Base-by-base conservation (phyloP, 1,140 invertebrate species). In the Cryptotermes secundus region DNA sequence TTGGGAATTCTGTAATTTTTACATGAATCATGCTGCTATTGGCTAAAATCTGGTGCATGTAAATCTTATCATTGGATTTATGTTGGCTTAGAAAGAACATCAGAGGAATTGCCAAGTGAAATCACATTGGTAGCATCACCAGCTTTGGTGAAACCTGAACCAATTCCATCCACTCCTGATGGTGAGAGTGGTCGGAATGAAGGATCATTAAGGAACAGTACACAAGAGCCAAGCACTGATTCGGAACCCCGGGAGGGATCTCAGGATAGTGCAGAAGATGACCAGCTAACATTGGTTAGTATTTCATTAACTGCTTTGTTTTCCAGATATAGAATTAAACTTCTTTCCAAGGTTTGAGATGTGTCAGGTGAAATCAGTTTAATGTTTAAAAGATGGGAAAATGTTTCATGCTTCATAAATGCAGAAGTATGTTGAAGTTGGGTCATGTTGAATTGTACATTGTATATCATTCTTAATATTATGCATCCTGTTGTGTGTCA, bases 81-180 rank as follows among this genome's bases (percentile, higher is more conserved):
- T 72, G n/a, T 72, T 31, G 22, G 22, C 84, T 84, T 45, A 86
- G 86, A 87, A 85, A 83, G 83, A 88, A 90, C 83, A 87, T 87
- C 88, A 10, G 92, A 93, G 86, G 91, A 92, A 86, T 87, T 89
- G 38, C 83, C 86, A n/a, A 91, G 89, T 86, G 91, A 92, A 85
- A 89, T 91, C 24, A 91, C 90, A 34, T 86, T 91, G 42, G 88
- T 91, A 34, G 90, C 90, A 12, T 83, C 83, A 90, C 91, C 22
- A 90, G 91, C 85, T 89, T 91, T 42, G 19, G 88, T 90, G 24
- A 92, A 92, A 88, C 90, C 90, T 7, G 91, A 92, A 86, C 90
- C 91, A 19, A 79, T 88, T 16, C 88, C 89, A 59, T 87, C 86
- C 16, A 87, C 88, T 4, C 88, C 89, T 85, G 90, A 91, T 38